Evolutionary conservation across 2,888 invertebrate genomes (phyloP).

Genomic region (Drosophila melanosoma): DNA sequence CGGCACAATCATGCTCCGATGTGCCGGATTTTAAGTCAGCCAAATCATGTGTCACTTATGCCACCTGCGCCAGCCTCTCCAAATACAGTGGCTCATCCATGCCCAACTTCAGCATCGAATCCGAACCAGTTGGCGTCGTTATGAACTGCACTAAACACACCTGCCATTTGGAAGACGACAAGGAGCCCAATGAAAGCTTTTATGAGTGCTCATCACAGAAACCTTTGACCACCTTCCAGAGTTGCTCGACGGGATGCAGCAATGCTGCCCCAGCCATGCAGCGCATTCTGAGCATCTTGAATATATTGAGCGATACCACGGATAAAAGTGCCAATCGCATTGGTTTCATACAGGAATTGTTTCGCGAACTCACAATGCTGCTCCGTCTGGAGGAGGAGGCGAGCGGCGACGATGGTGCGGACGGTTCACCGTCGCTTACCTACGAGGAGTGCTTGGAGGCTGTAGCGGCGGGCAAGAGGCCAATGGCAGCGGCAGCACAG

Average conservation of each 20-base stretch:
- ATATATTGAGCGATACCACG: conserved; percentile 30
- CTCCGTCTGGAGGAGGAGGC: conserved; percentile 50
- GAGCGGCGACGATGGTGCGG: neutral
- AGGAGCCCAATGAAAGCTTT: neutral
- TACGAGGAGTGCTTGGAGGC: conserved; percentile 58
- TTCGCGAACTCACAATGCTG: conserved; percentile 53
- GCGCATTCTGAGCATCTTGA: conserved; percentile 44
- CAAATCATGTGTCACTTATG: neutral
- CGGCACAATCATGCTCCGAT: neutral
- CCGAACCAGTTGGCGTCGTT: conserved; percentile 14
- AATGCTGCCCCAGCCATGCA: conserved; percentile 6
- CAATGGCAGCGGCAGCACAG: neutral
- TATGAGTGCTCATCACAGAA: neutral
- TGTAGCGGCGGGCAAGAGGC: conserved; percentile 16
- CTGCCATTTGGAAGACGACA: neutral
- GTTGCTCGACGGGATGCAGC: neutral
- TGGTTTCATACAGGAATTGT: conserved; percentile 41
- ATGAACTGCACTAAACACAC: neutral
- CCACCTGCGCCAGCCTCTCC: neutral
- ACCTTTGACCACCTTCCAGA: neutral
- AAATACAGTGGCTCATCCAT: neutral
- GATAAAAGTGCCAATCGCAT: conserved; percentile 34
- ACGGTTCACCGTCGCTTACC: neutral
- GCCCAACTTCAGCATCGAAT: neutral
- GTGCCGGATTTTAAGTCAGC: neutral